Conservation (phyloP, 1,140 invertebrate species). For the Caenorhabditis briggsae region DNA sequence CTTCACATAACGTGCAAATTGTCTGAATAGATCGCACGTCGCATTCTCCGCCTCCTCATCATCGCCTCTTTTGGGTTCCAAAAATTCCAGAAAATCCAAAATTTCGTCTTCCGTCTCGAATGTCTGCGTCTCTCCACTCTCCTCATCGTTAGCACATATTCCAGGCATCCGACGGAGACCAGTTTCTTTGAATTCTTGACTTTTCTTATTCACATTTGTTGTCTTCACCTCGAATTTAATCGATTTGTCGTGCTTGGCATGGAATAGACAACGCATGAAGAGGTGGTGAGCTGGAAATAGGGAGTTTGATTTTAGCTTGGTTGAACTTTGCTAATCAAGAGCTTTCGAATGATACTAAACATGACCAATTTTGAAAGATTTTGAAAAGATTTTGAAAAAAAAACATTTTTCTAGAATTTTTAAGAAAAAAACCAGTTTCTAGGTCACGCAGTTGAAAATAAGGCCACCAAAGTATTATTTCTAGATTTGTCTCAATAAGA, state of each 20-base stretch:
- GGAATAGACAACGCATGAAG: conserved; percentile 48
- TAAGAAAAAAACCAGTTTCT: not conserved
- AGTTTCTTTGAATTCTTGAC: conserved; percentile 28
- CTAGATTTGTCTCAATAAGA: not conserved
- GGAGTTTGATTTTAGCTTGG: not conserved
- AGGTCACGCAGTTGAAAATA: not conserved
- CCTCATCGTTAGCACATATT: not conserved
- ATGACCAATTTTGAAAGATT: not conserved
- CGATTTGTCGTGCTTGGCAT: conserved; percentile 7
- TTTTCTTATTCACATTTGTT: not conserved
- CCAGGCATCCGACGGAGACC: conserved; percentile 9
- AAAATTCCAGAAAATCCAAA: conserved; percentile 37
- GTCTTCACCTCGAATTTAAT: conserved; percentile 51
- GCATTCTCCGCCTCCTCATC: conserved; percentile 54
- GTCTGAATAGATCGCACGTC: conserved; percentile 30
- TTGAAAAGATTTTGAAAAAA: too few species aligned
- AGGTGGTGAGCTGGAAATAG: conserved; percentile 32
- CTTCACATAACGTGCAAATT: conserved; percentile 38
- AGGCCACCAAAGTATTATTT: not conserved
- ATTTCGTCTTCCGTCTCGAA: conserved; percentile 40
- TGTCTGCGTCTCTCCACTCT: conserved; percentile 17
- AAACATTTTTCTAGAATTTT: too few species aligned
- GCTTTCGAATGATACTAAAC: not conserved
- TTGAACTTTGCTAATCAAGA: too few species aligned
- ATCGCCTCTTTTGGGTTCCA: conserved; percentile 3